A percentile compares a stretch with the other conserved stretches of the same genome.
Evolutionary conservation across 2,888 invertebrate species (phyloP).

Genomic region (Caenorhabditis panamensis): DNA sequence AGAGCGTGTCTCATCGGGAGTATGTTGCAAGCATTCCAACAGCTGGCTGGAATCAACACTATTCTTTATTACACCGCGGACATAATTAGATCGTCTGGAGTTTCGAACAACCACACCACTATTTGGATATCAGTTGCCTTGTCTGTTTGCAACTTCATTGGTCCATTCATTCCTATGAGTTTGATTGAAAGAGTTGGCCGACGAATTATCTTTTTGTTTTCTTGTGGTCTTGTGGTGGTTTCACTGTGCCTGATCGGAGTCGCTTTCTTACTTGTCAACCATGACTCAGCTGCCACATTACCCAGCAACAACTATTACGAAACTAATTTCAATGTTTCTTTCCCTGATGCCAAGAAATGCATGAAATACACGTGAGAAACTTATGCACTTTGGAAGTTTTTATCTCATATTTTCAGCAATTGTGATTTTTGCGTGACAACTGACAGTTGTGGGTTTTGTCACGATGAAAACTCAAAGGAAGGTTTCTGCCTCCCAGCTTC

Average conservation of each 20-base stretch:
- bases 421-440: constrained; percentile 81
- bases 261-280: constrained; percentile 65
- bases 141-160: constrained; percentile 71
- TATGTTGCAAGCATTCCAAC: constrained; percentile 84
- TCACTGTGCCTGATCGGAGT: constrained; percentile 75
- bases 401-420: not conserved
- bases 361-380: constrained; percentile 41
- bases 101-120: constrained; percentile 73
- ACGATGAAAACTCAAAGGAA: constrained; percentile 41
- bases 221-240: constrained; percentile 73
- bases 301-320: constrained; percentile 19
- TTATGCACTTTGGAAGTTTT: not conserved
- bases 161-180: constrained; percentile 79
- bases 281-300: constrained; percentile 43
- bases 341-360: constrained; percentile 40
- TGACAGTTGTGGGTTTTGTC: constrained; percentile 82
- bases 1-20: constrained; percentile 83
- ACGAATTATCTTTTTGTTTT: constrained; percentile 72
- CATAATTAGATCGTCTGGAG: constrained; percentile 75
- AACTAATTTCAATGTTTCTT: constrained; percentile 35
- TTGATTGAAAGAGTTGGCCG: constrained; percentile 76
- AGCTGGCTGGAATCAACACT: constrained; percentile 84
- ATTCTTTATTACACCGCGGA: constrained; percentile 82
- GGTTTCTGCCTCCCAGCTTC: constrained; percentile 54
- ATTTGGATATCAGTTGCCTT: constrained; percentile 73